These are phyloP conservation scores for Tinamus guttatus DNA, from an alignment of 2,113 vertebrate species.

Conservation along the genomic window DNA sequence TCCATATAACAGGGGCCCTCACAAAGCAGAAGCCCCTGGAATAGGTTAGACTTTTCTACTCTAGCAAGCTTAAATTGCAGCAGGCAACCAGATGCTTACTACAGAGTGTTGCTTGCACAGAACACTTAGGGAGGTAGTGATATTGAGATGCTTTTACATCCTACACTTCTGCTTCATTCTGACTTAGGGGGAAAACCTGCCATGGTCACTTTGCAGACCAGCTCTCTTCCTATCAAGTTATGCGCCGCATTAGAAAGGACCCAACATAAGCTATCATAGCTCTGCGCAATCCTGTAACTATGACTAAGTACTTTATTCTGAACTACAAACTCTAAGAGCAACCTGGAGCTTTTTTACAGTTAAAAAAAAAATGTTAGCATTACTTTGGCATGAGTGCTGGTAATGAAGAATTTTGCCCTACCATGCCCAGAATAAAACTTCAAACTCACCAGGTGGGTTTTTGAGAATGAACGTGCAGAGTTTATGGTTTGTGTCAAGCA, in stretches of 20 bases:
- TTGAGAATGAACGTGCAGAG: conserved; percentile 99
- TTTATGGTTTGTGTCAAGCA: conserved; percentile 99
- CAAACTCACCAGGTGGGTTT: conserved; percentile 95
- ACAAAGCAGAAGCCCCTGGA: conserved; percentile 72
- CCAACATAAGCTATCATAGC: not conserved
- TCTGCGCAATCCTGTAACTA: not conserved
- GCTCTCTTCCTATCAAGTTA: not conserved
- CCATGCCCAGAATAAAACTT: not conserved
- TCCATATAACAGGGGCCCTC: conserved; percentile 78
- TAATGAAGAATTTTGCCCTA: not conserved
- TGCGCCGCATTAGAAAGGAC: not conserved
- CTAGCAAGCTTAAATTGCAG: conserved; percentile 86
- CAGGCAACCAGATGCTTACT: conserved; percentile 75
- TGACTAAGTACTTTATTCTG: not conserved
- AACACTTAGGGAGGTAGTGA: not conserved
- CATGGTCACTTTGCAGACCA: not conserved
- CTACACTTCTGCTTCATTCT: not conserved
- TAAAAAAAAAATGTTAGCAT: accelerated
- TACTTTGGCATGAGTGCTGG: too few relatives aligned
- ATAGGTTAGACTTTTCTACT: conserved; percentile 82
- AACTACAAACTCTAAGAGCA: not conserved
- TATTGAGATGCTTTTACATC: not conserved
- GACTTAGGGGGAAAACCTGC: not conserved
- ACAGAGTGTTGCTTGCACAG: conserved; percentile 86
- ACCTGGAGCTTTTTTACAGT: not conserved